Evolutionary conservation across 23 tunicate genomes (phyloP), one percentile per base, ranked within the genome.

Genomic region (Phallusia fumigata): DNA sequence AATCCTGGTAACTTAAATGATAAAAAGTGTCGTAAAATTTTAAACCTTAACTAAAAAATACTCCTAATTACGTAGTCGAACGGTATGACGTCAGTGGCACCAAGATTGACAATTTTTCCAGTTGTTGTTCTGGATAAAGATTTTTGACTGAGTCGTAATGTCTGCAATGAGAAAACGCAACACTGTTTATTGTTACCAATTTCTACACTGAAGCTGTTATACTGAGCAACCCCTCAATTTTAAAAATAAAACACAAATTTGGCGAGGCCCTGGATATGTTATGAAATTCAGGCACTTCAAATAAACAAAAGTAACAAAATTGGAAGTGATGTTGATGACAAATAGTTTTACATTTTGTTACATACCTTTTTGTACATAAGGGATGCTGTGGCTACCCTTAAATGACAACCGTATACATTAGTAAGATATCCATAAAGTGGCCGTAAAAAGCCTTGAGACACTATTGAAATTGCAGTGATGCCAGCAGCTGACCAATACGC

Each of bases 351-450:
- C 10, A n/a, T n/a, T n/a, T 51, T 51, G 58, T 58, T 13, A 24
- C 26, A 51, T 44, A 96, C 92, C 79, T 96, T 96, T 78, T 96
- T 81, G 86, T 91, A 96, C 97, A 96, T 96, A 24, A 96, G 74
- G 10, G 95, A 87, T 47, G 82, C 78, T 30, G 65, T 53, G 19
- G 99, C 89, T 1, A 58, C 85, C 79, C 91, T 74, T 19, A 88
- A 65, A 83, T 90, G 94, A 95, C 91, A 86, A 28, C 99, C 99
- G 0, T 86, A 0, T 49, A 75, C 79, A 33, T 36, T 79, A 0
- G 75, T 36, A 8, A 35, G 35, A 32, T 79, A 76, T 53, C 73
- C 74, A 32, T 36, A 24, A 33, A 31, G 0, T 30, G 81, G 86
- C 83, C 79, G 86, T n/a, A 64, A 5, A 73, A 83, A 12, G 0